Percentiles rank a stretch among this genome's conserved stretches.
These are phyloP conservation scores for Cygnus atratus DNA, from an alignment of 2,113 vertebrate genomes.

Conservation along the genomic window DNA sequence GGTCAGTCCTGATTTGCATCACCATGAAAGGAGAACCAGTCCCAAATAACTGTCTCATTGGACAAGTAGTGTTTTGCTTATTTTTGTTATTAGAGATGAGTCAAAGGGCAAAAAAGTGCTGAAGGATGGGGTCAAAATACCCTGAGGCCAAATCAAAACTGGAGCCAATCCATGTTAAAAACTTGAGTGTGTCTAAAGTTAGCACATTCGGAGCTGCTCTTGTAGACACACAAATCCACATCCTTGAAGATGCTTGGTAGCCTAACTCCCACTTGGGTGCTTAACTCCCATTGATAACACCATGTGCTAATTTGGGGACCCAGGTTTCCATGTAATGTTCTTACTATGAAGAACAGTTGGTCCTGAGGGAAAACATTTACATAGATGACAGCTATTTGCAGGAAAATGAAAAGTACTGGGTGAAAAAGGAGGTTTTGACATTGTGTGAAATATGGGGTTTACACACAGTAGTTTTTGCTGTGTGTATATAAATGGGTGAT, in stretches of 20 bases:
- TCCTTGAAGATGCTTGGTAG: not conserved
- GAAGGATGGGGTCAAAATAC: slow-evolving; percentile 28
- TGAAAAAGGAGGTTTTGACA: slow-evolving; percentile 39
- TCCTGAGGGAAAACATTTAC: slow-evolving; percentile 56
- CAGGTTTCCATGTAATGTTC: slow-evolving; percentile 1
- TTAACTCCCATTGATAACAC: slow-evolving; percentile 42
- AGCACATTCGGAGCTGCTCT: not conserved
- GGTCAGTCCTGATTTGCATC: not conserved
- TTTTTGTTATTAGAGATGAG: slow-evolving; percentile 9
- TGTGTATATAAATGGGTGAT: slow-evolving; percentile 38
- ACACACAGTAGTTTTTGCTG: slow-evolving; percentile 41
- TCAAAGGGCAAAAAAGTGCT: not conserved
- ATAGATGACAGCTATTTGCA: slow-evolving; percentile 62
- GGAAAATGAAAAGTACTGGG: slow-evolving; percentile 49
- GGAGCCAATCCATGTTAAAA: not conserved
- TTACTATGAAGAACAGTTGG: slow-evolving; percentile 55
- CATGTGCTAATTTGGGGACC: slow-evolving; percentile 37
- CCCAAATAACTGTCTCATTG: not conserved
- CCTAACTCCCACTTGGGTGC: not conserved
- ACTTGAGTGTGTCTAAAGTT: not conserved
- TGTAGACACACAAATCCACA: not conserved
- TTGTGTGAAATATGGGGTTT: slow-evolving; percentile 49
- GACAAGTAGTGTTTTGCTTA: not conserved
- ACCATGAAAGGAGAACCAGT: not conserved
- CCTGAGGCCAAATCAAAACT: slow-evolving; percentile 17